These are phyloP conservation scores for Hyles euphorbiae DNA, from an alignment of 1,140 invertebrate genomes.

Conservation along the genomic window DNA sequence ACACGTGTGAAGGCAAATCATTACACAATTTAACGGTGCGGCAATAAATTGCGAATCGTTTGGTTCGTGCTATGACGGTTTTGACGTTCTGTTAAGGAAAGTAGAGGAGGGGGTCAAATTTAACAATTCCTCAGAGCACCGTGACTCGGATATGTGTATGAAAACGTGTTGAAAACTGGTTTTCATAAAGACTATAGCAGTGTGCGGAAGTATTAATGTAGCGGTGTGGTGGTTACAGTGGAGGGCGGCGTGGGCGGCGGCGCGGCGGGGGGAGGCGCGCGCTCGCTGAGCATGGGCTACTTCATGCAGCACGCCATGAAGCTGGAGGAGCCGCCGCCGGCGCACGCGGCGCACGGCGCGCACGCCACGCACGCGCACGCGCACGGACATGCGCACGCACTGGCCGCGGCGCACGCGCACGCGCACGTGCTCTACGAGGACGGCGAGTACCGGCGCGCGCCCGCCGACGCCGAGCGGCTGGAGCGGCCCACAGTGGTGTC, in stretches of 20 bases:
- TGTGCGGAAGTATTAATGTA: no score
- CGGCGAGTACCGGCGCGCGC: slow-evolving; percentile 15
- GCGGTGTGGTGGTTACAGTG: no score
- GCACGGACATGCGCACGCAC: slow-evolving; percentile 15
- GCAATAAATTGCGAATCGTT: no score
- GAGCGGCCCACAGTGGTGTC: slow-evolving; percentile 61
- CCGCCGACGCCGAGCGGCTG: slow-evolving; percentile 31
- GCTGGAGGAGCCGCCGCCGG: slow-evolving; percentile 56
- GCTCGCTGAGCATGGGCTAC: slow-evolving; percentile 18
- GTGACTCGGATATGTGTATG: no score
- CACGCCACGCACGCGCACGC: slow-evolving; percentile 18
- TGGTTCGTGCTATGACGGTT: no score
- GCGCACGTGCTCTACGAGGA: slow-evolving; percentile 16
- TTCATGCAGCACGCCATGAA: slow-evolving; percentile 34
- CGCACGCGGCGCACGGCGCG: slow-evolving; percentile 30
- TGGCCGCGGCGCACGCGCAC: slow-evolving; percentile 22
- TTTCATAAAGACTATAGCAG: no score
- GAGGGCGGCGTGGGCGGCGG: background rate
- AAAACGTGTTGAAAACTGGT: no score
- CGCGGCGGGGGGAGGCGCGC: slow-evolving; percentile 28
- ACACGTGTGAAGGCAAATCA: no score
- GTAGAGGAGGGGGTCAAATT: no score
- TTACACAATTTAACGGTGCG: no score
- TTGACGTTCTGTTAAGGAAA: no score
- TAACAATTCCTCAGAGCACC: no score